Base-by-base conservation (phyloP, 2,888 invertebrate species). In the Noctua pronuba region DNA sequence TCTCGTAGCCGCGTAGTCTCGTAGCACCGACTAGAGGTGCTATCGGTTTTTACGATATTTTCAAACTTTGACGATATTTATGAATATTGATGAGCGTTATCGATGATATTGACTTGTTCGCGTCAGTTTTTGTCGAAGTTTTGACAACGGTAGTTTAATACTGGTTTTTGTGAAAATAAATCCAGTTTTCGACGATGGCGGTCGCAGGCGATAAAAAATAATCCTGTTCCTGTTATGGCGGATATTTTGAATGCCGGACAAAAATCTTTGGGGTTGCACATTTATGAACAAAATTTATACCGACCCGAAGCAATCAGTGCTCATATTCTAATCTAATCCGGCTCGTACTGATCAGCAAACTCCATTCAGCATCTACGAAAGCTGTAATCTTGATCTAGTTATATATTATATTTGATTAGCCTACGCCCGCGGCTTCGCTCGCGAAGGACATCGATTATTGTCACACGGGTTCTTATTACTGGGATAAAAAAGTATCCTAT, bases 11-110 rank as follows among this genome's bases (percentile, higher is more conserved):
- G 31, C 44, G 73, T 84, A 65, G 71, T 49, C 65, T 13, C 82
- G 85, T 81, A 86, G 79, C 80, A 62, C 55, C 41, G 35, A 73
- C 73, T 62, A 84, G 52, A 64, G 77, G 58, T 80, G 52, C 41
- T 76, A 60, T 76, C 49, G 16, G 64, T 78, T 84, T 84, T 81
- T 78, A 75, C 65, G 70, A 82, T 82, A 72, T 85, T 84, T 76
- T 85, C 65, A 71, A 84, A 85, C 31, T 82, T 78, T 75, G 66
- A 73, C 75, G 52, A 77, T 85, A 68, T 84, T 71, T 82, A 85
- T 85, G 85, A 85, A 84, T 84, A 84, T 84, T 85, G 85, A 84
- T 84, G 84, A 85, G 85, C 11, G 70, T 82, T 82, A 65, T 81
- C 75, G 82, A 68, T 73, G 82, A 68, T 85, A 78, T 74, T 74